A percentile compares a stretch with the other conserved stretches of the same genome.
These are phyloP conservation scores for Varroa destructor DNA, from an alignment of 1,140 invertebrate genomes.

Conservation along the genomic window DNA sequence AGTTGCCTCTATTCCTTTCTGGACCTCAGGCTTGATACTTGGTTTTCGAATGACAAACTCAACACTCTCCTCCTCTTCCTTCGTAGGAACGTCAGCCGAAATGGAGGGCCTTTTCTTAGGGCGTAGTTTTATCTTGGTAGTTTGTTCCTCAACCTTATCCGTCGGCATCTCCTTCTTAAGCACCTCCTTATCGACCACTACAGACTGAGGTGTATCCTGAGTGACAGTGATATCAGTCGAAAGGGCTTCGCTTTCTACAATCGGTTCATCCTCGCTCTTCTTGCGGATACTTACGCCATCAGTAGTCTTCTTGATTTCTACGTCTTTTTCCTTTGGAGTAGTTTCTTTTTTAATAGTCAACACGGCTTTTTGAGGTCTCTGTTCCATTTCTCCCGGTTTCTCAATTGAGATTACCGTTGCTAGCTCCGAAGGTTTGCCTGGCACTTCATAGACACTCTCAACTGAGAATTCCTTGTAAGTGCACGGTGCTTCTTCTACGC, in stretches of 20 bases:
- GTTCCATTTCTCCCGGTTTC: slow-evolving; percentile 21
- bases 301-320: slow-evolving; percentile 29
- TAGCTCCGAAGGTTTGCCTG: slow-evolving; percentile 31
- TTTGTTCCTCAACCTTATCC: not conserved
- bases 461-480: slow-evolving; percentile 12
- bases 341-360: slow-evolving; percentile 24
- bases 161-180: not conserved
- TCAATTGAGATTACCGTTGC: slow-evolving; percentile 31
- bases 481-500: not conserved
- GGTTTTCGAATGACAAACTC: no score
- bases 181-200: no score
- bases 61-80: no score
- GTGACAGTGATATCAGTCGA: not conserved
- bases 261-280: not conserved
- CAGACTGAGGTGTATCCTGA: not conserved
- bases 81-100: no score
- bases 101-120: no score
- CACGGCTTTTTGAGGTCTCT: slow-evolving; percentile 22
- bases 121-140: not conserved
- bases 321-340: slow-evolving; percentile 26
- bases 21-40: no score
- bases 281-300: slow-evolving; percentile 1
- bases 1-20: slow-evolving; percentile 12
- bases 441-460: slow-evolving; percentile 21
- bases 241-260: not conserved